Evolutionary conservation across 2,797 vertebrate species (phyloP), one percentile per base, ranked within the genome.

Genomic region (Aplochiton taeniatus): DNA sequence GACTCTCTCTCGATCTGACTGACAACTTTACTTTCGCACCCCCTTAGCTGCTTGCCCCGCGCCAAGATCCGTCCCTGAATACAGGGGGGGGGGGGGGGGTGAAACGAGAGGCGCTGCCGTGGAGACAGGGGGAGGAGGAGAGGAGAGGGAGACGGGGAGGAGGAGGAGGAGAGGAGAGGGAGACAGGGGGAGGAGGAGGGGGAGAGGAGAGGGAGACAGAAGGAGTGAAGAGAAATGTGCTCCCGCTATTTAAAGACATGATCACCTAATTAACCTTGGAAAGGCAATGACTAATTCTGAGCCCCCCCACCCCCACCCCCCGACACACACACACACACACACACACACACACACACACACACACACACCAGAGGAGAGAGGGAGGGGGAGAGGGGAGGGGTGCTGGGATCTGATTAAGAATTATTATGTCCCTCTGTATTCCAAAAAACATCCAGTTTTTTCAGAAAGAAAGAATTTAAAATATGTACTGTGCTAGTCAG

Each of bases 211-310:
- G 68, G 58, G 49, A 75, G 59, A 61, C 16, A 54, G 62, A 31
- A 31, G 31, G 31, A 57, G 70, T 70, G 73, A 80, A 80, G 82
- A 87, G 84, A 80, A 79, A 82, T 80, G 87, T 85, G 81, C 84
- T 86, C 80, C 79, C 76, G 85, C 90, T 91, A 89, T 91, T 92
- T 91, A 91, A 91, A 91, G 89, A 88, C 88, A 83, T 80, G 75
- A 91, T 92, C 89, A 89, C 88, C 89, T 92, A 90, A 93, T 92
- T 92, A 91, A 92, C 91, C 91, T 91, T 92, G 90, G 82, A 81
- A 87, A 74, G 86, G 79, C 87, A 71, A 74, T 79, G 83, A 90
- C 82, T 84, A 80, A 90, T 85, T 85, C 83, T 82, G 83, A 89
- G 80, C 84, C 70, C 79, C 72, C 75, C 68, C 64, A 66, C 82